Conservation (phyloP, 2,113 vertebrate genomes). For the Pholis gunnellus region DNA sequence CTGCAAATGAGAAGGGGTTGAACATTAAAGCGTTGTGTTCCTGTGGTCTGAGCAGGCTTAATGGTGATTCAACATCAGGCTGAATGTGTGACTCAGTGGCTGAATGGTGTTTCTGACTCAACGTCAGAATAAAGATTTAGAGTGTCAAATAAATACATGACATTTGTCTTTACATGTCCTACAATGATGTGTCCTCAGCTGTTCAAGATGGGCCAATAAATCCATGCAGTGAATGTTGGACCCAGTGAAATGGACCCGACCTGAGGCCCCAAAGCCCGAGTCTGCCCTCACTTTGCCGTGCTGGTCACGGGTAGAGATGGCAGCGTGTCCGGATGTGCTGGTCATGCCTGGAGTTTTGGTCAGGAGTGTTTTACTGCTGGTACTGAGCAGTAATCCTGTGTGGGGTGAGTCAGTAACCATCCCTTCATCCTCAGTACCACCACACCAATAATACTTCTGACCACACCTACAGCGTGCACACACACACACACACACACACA, state of each 20-base stretch:
- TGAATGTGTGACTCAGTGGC: conserved; percentile 59
- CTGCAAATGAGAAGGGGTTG: too few species aligned
- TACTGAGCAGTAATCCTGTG: conserved; percentile 66
- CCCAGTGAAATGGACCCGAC: conserved; percentile 65
- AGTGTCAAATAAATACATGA: neutral
- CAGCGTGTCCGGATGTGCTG: conserved; percentile 52
- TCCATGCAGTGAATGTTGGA: conserved; percentile 21
- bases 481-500: conserved; percentile 15
- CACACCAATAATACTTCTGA: conserved; percentile 48
- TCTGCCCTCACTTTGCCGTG: conserved; percentile 51
- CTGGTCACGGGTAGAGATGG: conserved; percentile 69
- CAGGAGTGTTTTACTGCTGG: conserved; percentile 74
- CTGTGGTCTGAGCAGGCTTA: conserved; percentile 34
- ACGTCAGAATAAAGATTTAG: conserved; percentile 11
- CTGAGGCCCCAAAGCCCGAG: conserved; percentile 63
- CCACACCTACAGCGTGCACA: conserved; percentile 41
- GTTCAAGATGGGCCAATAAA: conserved; percentile 19
- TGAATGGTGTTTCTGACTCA: conserved; percentile 42
- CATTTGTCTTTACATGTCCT: neutral
- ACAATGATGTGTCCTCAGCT: conserved; percentile 24
- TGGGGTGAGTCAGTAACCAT: conserved; percentile 80
- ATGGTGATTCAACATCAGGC: conserved; percentile 73
- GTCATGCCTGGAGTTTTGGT: conserved; percentile 63
- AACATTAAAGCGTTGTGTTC: conserved; percentile 10
- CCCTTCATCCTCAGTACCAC: conserved; percentile 38